Evolutionary conservation across 2,113 vertebrate species (phyloP).

Genomic region (Calyptomena viridis): DNA sequence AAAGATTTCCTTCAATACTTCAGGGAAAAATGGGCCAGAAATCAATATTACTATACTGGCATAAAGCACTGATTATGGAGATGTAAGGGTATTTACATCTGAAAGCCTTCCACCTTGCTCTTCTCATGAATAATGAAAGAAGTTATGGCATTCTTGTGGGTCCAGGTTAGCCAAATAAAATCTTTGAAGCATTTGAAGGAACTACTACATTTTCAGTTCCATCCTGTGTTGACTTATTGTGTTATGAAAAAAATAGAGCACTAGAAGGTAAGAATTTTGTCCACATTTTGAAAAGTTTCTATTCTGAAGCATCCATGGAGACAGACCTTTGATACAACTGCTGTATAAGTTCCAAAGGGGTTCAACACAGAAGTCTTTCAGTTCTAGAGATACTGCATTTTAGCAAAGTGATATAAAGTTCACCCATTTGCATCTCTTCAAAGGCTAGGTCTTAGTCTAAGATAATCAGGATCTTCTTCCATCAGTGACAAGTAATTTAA

Average conservation of each 20-base stretch:
- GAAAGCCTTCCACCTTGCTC: conserved; percentile 27
- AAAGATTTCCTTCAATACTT: conserved; percentile 33
- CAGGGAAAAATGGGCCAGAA: background rate
- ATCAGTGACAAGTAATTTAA: background rate
- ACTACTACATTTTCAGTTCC: background rate
- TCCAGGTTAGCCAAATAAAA: background rate
- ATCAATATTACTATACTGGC: conserved; percentile 20
- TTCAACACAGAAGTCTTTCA: background rate
- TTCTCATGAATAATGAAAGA: conserved; percentile 51
- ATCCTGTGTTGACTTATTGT: background rate
- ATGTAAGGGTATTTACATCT: conserved; percentile 53
- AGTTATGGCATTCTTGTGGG: background rate
- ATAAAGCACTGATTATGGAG: background rate
- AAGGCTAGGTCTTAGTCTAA: background rate
- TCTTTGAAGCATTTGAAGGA: background rate
- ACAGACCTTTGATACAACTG: background rate
- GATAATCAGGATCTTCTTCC: background rate
- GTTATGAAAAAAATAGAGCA: background rate
- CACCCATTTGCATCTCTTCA: background rate
- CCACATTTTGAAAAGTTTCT: background rate
- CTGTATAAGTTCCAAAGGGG: background rate
- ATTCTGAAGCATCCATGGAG: background rate
- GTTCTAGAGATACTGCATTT: background rate
- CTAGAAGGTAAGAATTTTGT: background rate
- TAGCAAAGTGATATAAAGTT: background rate